Evolutionary conservation across 2,888 invertebrate species (phyloP), one percentile per base, ranked within the genome.

Genomic region (Stenodema calcarata): DNA sequence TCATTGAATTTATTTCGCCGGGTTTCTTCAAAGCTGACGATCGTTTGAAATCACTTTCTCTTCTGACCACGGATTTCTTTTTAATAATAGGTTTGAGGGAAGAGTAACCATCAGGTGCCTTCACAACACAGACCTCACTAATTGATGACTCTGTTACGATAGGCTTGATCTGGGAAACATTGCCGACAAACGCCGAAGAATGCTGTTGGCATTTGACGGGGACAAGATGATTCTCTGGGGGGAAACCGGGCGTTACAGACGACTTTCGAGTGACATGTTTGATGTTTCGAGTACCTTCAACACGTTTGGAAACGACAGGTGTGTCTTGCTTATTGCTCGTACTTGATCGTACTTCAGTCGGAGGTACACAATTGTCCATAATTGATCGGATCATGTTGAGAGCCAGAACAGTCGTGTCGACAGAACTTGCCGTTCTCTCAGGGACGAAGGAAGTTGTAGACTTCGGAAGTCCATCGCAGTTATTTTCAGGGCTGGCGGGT

Each of bases 41-140:
- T n/a, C 44, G n/a, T 78, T 42, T 78, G 12, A 78, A 78, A 78
- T 78, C 78, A 18, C 44, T 44, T n/a, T 44, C 27, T 23, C 78
- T n/a, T 27, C 42, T 35, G 16, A 41, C 78, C 18, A 62, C 7
- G 23, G 41, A 4, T 27, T 76, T 76, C 35, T 76, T 41, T n/a
- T 42, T 76, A 6, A 42, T n/a, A 16, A 42, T 9, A 54, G 62
- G 2, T 62, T 23, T 4, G n/a, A 23, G 23, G 11, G 27, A 23
- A 23, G 0, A 18, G 54, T 16, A 18, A 54, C n/a, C 7, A 1
- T 3, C 16, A 50, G n/a, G 18, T 54, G 18, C 7, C 18, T 54
- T 54, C 7, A 18, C 7, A 62, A 23, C 62, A 2, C 11, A 9
- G 7, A 18, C 3, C 18, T n/a, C 18, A 18, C 18, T 16, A 18